Percentiles rank a stretch among this genome's conserved stretches.
Evolutionary conservation across 1,140 invertebrate species (phyloP).

Genomic region (Brachionus angularis): DNA sequence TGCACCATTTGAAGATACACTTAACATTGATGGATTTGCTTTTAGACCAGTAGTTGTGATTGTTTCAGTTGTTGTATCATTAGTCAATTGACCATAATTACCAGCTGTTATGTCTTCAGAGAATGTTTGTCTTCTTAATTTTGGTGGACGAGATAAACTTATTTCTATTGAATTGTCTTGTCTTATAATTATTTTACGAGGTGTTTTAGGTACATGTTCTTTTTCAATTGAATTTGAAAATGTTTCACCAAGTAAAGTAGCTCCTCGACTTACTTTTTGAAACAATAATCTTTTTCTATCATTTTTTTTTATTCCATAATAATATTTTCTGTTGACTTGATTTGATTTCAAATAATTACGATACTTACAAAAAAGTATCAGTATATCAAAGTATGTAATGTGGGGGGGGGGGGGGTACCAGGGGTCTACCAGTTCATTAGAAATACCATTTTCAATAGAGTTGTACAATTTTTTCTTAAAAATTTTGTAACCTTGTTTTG

Average conservation of each 20-base stretch:
- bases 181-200: conserved; percentile 35
- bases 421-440: no score
- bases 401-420: no score
- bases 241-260: conserved; percentile 5
- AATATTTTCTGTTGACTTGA: no score
- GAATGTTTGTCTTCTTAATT: conserved; percentile 22
- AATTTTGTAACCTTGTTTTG: no score
- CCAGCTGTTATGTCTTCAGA: conserved; percentile 10
- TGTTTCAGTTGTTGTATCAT: not conserved
- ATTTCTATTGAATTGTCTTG: conserved; percentile 44
- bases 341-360: no score
- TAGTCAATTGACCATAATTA: conserved; percentile 16
- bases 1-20: conserved; percentile 37
- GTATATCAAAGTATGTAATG: no score
- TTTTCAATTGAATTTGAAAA: conserved; percentile 33
- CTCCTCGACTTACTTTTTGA: conserved; percentile 15
- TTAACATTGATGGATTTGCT: conserved; percentile 9
- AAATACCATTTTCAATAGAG: no score
- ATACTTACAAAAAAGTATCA: no score
- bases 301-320: no score
- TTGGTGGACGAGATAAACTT: not conserved
- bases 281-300: conserved; percentile 37
- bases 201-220: conserved; percentile 35
- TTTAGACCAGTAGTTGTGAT: not conserved
- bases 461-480: no score